Conservation (phyloP, 1,140 invertebrate species). For the Zaprionus capensis region DNA sequence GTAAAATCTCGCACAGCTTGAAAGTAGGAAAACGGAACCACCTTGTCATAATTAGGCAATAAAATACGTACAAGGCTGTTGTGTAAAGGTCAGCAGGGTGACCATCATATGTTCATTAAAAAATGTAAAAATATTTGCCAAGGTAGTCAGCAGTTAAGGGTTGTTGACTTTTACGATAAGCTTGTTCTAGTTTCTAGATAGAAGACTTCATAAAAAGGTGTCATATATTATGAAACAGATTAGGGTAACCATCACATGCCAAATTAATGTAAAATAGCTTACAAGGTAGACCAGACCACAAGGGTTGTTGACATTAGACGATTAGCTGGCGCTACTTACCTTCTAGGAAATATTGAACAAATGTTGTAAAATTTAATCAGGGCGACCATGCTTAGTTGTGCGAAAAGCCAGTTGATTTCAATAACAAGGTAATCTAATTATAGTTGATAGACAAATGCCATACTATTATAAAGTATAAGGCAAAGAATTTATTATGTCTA, state of each 20-base stretch:
- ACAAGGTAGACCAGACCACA: neutral
- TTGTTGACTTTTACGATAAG: slow-evolving; percentile 43
- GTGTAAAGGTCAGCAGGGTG: slow-evolving; percentile 55
- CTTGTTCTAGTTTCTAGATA: slow-evolving; percentile 1
- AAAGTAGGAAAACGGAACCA: slow-evolving; percentile 47
- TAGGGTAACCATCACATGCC: slow-evolving; percentile 1
- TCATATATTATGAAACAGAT: neutral
- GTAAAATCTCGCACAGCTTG: neutral
- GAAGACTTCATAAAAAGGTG: neutral
- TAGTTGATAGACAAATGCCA: slow-evolving; percentile 1
- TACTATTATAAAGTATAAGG: neutral
- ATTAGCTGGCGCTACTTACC: neutral
- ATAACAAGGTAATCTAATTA: neutral
- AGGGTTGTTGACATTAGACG: neutral
- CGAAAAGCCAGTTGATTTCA: neutral
- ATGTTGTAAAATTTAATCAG: neutral
- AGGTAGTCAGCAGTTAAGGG: slow-evolving; percentile 25
- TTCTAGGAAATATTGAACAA: neutral
- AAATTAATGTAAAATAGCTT: neutral
- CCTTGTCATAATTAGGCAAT: slow-evolving; percentile 35
- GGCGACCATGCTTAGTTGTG: neutral
- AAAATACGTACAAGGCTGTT: slow-evolving; percentile 31
- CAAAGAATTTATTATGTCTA: slow-evolving; percentile 2
- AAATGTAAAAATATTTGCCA: slow-evolving; percentile 40
- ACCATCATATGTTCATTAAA: slow-evolving; percentile 38